Base-by-base conservation (phyloP, 2,113 vertebrate species). In the Gasterosteus aculeatus region DNA sequence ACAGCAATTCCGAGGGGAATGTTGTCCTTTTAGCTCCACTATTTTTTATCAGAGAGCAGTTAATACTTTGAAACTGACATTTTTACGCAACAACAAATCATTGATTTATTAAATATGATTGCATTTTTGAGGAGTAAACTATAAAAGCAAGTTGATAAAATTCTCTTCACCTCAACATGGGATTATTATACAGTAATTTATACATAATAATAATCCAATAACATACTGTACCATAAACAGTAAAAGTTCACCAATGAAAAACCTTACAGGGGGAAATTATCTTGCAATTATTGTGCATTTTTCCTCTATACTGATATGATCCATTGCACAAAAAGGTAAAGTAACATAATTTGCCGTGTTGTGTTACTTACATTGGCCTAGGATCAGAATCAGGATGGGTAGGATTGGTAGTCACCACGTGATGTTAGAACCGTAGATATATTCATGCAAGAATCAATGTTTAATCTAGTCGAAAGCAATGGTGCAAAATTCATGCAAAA, bases 161-260 rank as follows among this genome's bases (percentile, higher is more conserved):
- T 38, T 19, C 29, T 10, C 53, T 56, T 10, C 53, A 29, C 4
- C 29, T 60, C 18, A 11, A 39, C 18, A 54, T 11, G 26, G 11
- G 22, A 22, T 54, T 26, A n/a, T 54, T 12, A 54, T 22, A 54
- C 51, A 26, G 10, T 12, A 54, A 26, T 12, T 2, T n/a, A 12
- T 54, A n/a, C n/a, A 54, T 26, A 54, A 54, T 26, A 54, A 54
- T 26, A 54, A 54, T 54, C n/a, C 51, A 54, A 54, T 54, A 26
- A 26, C 5, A 26, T 54, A 26, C 4, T 54, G 18, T 60, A n/a
- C n/a, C 19, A 39, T 39, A n/a, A 19, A 39, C 35, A 39, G 35
- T 35, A 39, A 39, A n/a, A 2, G 33, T n/a, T n/a, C 9, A 60
- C n/a, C 5, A 10, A 54, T n/a, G 11, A 54, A 22, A 54, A 60